These are phyloP conservation scores for Rhinolophus ferrumequinum DNA, from an alignment of 2,113 vertebrate species.

Conservation along the genomic window DNA sequence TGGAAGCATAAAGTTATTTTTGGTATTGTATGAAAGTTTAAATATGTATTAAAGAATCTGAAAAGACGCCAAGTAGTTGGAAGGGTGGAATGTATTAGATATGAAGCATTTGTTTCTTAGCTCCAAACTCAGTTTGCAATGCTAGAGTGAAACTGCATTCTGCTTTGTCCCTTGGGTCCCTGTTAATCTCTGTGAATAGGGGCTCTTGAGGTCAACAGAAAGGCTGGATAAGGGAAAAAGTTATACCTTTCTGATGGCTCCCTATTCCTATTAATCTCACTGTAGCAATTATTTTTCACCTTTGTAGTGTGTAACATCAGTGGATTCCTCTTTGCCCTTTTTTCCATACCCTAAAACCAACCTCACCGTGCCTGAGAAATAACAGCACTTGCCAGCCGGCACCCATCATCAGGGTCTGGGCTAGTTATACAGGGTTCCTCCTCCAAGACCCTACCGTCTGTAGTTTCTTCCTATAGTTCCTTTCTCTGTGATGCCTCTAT, in stretches of 20 bases:
- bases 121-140: background rate
- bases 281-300: background rate
- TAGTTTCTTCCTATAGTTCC: background rate
- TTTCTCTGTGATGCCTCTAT: background rate
- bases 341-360: background rate
- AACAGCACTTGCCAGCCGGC: background rate
- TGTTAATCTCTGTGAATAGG: background rate
- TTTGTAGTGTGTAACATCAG: fast-evolving
- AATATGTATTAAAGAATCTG: background rate
- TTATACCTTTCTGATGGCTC: background rate
- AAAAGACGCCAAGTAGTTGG: background rate
- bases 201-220: background rate
- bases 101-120: background rate
- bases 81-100: background rate
- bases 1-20: background rate
- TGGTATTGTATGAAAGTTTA: background rate
- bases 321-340: background rate
- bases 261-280: background rate
- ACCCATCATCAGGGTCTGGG: fast-evolving
- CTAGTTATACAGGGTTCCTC: background rate
- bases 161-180: background rate
- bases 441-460: background rate
- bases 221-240: background rate
- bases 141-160: background rate
- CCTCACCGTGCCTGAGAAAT: background rate